Evolutionary conservation across 2,797 vertebrate genomes (phyloP).

Genomic region (Neosalanx taihuensis): DNA sequence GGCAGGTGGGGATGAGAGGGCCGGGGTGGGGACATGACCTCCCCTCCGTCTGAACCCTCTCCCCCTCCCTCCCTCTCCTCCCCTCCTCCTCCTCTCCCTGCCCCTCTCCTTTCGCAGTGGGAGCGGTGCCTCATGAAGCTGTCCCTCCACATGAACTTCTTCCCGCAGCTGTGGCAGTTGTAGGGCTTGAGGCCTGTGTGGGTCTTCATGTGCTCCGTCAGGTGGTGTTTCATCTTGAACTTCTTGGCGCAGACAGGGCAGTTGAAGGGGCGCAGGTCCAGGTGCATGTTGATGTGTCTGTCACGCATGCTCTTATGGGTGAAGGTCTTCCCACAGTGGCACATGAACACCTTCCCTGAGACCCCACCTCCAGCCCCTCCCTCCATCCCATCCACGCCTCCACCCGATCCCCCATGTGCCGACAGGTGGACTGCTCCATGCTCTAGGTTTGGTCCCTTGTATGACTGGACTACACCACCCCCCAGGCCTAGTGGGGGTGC

Average conservation of each 20-base stretch:
- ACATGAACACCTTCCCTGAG: constrained; percentile 84
- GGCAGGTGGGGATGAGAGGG: constrained; percentile 61
- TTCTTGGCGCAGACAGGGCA: constrained; percentile 90
- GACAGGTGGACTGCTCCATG: constrained; percentile 77
- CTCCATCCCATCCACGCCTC: constrained; percentile 49
- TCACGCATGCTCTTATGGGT: constrained; percentile 94
- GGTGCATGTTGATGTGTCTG: constrained; percentile 94
- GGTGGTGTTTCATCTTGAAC: constrained; percentile 98
- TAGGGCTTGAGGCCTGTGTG: constrained; percentile 93
- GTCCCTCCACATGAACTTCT: constrained; percentile 97
- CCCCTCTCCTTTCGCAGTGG: constrained; percentile 81
- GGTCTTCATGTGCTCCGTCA: constrained; percentile 97
- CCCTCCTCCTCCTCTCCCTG: constrained; percentile 32
- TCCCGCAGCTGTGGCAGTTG: constrained; percentile 84
- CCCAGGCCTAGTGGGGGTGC: constrained; percentile 55
- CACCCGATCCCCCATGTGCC: constrained; percentile 47
- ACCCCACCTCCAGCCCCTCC: constrained; percentile 36
- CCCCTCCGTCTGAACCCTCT: constrained; percentile 43
- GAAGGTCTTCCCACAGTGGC: constrained; percentile 93
- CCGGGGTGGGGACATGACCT: constrained; percentile 62
- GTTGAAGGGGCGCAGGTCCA: constrained; percentile 90
- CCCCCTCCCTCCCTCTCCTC: constrained; percentile 15
- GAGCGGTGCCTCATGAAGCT: constrained; percentile 91
- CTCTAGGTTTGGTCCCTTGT: constrained; percentile 68
- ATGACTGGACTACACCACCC: constrained; percentile 57